Evolutionary conservation across 2,888 invertebrate genomes (phyloP), one percentile per base, ranked within the genome.

Genomic region (Beris chalybata): DNA sequence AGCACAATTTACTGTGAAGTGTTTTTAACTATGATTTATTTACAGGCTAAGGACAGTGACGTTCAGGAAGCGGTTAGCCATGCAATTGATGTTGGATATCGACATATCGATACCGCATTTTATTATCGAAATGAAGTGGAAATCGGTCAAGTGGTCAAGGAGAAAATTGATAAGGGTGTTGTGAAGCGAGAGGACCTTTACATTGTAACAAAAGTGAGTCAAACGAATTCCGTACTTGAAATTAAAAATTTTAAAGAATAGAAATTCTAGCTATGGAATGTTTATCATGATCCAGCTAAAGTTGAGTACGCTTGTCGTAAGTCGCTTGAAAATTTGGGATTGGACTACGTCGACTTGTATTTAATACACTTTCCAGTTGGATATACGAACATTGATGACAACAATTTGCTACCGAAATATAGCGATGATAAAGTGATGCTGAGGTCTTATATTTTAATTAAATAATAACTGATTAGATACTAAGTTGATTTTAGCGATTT

Each of bases 311-410:
- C 87, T 0, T 82, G 91, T 70, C 84, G 84, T 61, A 82, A 83
- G 56, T 87, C 91, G 0, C 76, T 93, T 7, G 74, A 81, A 0
- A 82, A 85, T 64, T 83, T 93, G 67, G 87, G 87, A 0, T 75
- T 93, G 9, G 85, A 87, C 0, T 93, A 93, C 75, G 81, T 94
- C 57, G 93, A 94, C 75, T 82, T 93, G 0, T 93, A 89, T 74
- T 80, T 94, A 53, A 89, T 94, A 71, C 94, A 94, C 74, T 89
- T 90, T 85, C 94, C 93, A 0, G 85, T 91, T 76, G 90, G 87
- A 0, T 91, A 88, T 72, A 83, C 74, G 70, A 83, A 71, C 67
- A 69, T 75, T 0, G 70, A 75, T 47, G 79, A 79, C 31, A 70
- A 74, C 38, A 74, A 73, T 11, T 67, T 79, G 1, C 9, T 66